Evolutionary conservation across 35 echinoderm and acorn worm genomes (phyloP).

Genomic region (Apostichopus japonicus): DNA sequence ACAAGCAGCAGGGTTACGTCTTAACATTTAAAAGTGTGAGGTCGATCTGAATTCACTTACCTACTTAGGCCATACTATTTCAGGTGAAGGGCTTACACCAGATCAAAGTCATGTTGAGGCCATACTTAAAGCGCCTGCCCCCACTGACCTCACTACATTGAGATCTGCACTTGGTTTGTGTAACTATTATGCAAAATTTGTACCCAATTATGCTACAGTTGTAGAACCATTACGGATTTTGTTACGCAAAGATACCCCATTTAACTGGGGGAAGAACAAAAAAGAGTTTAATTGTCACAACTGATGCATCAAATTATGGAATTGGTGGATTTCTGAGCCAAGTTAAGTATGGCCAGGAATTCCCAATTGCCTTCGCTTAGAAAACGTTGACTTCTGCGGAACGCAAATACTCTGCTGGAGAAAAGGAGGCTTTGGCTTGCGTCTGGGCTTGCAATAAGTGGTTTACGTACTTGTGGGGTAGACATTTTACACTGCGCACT

Average conservation of each 20-base stretch:
- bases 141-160: slow-evolving; percentile 9
- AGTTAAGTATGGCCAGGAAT: slow-evolving; percentile 39
- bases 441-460: slow-evolving; percentile 67
- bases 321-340: slow-evolving; percentile 60
- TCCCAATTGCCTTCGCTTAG: slow-evolving; percentile 54
- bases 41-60: slow-evolving; percentile 22
- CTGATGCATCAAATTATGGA: slow-evolving; percentile 54
- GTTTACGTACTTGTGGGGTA: slow-evolving; percentile 71
- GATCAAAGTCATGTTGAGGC: slow-evolving; percentile 19
- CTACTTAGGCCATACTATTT: slow-evolving; percentile 58
- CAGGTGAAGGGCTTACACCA: slow-evolving; percentile 27
- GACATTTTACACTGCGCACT: slow-evolving; percentile 76
- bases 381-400: slow-evolving; percentile 36
- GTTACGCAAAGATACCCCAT: slow-evolving; percentile 47
- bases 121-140: slow-evolving; percentile 33
- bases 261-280: slow-evolving; percentile 10
- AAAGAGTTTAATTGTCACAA: slow-evolving; percentile 39
- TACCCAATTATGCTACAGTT: slow-evolving; percentile 57
- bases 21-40: slow-evolving; percentile 64
- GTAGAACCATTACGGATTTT: slow-evolving; percentile 48
- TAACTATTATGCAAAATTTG: slow-evolving; percentile 56
- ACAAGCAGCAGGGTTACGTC: slow-evolving; percentile 17
- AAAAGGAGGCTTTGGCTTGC: slow-evolving; percentile 64
- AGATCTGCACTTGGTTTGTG: slow-evolving; percentile 46
- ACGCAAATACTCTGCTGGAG: slow-evolving; percentile 47